These are phyloP conservation scores for Tetrao urogallus DNA, from an alignment of 2,113 vertebrate genomes.

Conservation along the genomic window DNA sequence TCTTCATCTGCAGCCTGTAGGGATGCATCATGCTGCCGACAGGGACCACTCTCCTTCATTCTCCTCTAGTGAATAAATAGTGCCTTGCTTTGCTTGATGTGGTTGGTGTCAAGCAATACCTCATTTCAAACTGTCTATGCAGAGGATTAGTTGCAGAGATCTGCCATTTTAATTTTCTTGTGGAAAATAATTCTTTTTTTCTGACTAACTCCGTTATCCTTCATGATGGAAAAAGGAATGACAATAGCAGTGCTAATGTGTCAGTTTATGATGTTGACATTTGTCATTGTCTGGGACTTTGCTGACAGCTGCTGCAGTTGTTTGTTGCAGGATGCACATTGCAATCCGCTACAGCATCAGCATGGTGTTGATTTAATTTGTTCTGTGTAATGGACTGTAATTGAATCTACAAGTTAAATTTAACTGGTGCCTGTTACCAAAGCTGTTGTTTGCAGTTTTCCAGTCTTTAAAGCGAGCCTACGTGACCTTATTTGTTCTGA, in stretches of 20 bases:
- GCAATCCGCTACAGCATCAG: background rate
- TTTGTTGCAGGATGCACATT: background rate
- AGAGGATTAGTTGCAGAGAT: background rate
- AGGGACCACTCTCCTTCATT: rapidly evolving
- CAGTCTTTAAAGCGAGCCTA: background rate
- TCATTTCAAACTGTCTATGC: background rate
- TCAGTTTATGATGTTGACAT: background rate
- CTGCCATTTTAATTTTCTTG: background rate
- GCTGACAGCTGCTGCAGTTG: background rate
- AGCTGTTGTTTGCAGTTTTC: background rate
- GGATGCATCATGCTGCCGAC: rapidly evolving
- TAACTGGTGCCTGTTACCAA: background rate
- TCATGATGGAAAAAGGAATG: background rate
- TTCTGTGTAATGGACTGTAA: constrained; percentile 30
- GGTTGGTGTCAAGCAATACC: background rate
- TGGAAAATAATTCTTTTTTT: background rate
- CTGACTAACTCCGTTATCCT: background rate
- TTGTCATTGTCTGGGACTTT: background rate
- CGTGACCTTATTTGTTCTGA: background rate
- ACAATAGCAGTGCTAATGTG: background rate
- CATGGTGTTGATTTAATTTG: background rate
- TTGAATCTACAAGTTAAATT: constrained; percentile 32
- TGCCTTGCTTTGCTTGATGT: background rate
- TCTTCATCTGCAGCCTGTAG: background rate
- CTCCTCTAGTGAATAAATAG: background rate